phyloP scores from a whole-genome alignment of 2,888 invertebrate species.

The Cylindroiulus punctatus region DNA sequence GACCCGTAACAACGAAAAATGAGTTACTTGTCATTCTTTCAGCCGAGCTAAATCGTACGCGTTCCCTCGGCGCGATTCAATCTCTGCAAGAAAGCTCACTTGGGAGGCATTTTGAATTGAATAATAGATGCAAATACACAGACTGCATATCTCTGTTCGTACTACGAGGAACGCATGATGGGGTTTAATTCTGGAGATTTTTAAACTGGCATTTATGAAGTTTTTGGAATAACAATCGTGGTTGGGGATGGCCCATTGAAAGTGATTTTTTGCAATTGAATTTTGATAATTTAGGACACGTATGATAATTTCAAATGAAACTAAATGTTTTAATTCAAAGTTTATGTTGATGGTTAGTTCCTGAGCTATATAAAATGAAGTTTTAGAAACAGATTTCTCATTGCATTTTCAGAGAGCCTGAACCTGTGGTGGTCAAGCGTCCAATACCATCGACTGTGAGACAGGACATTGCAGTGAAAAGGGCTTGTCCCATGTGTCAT shows the following conservation, averaged over 20 bases:
- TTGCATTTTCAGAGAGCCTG: conserved; percentile 53
- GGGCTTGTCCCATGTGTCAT: conserved; percentile 62
- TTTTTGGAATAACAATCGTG: background rate
- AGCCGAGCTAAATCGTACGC: background rate
- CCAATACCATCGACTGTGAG: background rate
- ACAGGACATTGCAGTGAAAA: background rate
- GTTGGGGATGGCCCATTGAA: background rate
- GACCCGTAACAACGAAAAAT: background rate
- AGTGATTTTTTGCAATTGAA: background rate
- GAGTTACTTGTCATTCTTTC: conserved; percentile 38
- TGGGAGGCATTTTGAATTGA: conserved; percentile 22
- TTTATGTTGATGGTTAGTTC: no score
- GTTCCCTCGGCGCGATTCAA: background rate
- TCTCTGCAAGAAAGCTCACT: background rate
- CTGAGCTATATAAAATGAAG: no score
- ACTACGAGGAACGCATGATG: background rate
- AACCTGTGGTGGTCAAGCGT: conserved; percentile 47
- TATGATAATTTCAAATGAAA: no score
- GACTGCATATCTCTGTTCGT: background rate
- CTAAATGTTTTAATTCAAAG: no score
- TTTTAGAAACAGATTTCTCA: background rate
- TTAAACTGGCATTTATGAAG: background rate
- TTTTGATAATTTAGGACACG: no score
- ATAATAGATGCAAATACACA: conserved; percentile 13
- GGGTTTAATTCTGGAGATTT: background rate